A percentile compares a stretch with the other conserved stretches of the same genome.
These are phyloP conservation scores for Neoseiulus cucumeris DNA, from an alignment of 1,140 invertebrate genomes.

Conservation along the genomic window DNA sequence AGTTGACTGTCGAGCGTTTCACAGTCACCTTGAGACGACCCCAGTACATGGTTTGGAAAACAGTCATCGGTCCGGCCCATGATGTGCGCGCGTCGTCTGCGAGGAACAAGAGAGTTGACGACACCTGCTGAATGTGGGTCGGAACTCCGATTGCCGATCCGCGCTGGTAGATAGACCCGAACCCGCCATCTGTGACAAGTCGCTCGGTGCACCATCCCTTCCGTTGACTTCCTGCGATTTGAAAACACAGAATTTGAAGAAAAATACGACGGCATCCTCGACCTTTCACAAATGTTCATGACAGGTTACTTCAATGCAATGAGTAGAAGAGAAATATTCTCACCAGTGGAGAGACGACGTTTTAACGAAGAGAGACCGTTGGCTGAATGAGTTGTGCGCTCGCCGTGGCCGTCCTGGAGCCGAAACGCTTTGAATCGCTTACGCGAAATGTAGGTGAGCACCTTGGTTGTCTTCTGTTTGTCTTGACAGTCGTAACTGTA, in stretches of 20 bases:
- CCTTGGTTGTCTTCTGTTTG: neutral
- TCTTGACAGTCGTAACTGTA: neutral
- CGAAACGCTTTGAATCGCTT: neutral
- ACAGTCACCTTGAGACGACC: neutral
- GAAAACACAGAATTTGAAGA: no score
- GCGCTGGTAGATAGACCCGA: neutral
- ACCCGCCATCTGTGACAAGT: neutral
- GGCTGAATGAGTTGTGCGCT: neutral
- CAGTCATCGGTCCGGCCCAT: constrained; percentile 9
- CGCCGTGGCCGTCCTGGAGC: neutral
- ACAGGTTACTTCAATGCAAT: no score
- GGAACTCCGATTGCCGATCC: neutral
- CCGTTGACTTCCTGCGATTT: neutral
- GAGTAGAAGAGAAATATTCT: no score
- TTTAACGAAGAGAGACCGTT: neutral
- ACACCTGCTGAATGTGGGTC: neutral
- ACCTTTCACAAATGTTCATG: no score
- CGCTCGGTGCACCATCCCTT: neutral
- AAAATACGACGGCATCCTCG: no score
- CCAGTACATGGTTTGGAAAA: neutral
- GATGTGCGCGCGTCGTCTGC: neutral
- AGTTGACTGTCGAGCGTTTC: neutral
- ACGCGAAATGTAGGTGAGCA: neutral
- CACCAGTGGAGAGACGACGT: neutral
- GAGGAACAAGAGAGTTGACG: neutral